Evolutionary conservation across 2,888 invertebrate genomes (phyloP), one percentile per base, ranked within the genome.

Genomic region (Diogma glabrata): DNA sequence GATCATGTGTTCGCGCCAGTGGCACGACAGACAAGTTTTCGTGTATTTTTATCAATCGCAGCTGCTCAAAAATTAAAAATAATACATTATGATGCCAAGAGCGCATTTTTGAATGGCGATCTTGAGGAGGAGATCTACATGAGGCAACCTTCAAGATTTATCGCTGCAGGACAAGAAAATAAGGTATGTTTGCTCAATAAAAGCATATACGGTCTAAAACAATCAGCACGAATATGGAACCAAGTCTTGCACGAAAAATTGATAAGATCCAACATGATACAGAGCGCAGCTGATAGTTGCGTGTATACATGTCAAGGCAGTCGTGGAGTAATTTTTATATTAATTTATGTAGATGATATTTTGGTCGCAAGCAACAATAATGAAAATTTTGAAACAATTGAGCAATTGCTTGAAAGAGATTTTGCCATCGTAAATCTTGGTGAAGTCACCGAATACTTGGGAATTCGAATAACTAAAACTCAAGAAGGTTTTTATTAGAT

Each of bases 31-130:
- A 50, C 51, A 30, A 55, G 54, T 14, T 52, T 59, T n/a, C 30
- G 55, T 47, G 30, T 52, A 16, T 50, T 58, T 26, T 49, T 58
- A 23, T 50, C 56, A 16, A 52, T n/a, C n/a, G n/a, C n/a, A n/a
- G n/a, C n/a, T n/a, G n/a, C n/a, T n/a, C n/a, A n/a, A n/a, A n/a
- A n/a, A n/a, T n/a, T n/a, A n/a, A n/a, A n/a, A n/a, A n/a, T 45
- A 3, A 4, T 26, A 4, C 47, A 51, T 19, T n/a, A 36, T 2
- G 60, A 60, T 50, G 60, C 58, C 2, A 57, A 59, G 52, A 60
- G 59, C 28, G 61, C 61, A 3, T 62, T 60, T 38, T 47, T 61
- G 1, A 59, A 61, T 53, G 60, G 59, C 1, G 52, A 57, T 19
- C 28, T 60, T 12, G n/a, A 28, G n/a, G 28, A 28, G n/a, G 28